Evolutionary conservation across 1,140 invertebrate genomes (phyloP).

Genomic region (Heliconius himera): DNA sequence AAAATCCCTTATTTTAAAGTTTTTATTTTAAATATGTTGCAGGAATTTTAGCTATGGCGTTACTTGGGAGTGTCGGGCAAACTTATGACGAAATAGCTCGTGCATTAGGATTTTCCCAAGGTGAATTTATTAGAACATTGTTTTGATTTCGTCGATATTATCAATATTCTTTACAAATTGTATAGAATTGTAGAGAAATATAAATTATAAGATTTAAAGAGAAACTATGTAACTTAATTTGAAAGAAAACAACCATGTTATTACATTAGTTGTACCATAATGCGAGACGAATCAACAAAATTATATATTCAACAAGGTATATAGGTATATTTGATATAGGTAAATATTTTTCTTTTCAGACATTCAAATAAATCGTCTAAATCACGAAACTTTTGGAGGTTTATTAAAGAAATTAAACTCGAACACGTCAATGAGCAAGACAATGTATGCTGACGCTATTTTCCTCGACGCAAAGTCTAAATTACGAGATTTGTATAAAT

Average conservation of each 20-base stretch:
- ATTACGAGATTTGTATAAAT: conserved; percentile 80
- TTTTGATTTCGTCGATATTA: not conserved
- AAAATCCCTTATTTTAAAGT: no score
- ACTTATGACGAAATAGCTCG: conserved; percentile 86
- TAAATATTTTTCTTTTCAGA: conserved; percentile 55
- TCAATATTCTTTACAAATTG: not conserved
- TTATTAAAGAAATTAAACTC: conserved; percentile 71
- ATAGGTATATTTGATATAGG: no score
- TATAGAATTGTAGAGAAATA: no score
- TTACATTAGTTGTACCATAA: not conserved
- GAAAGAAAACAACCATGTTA: not conserved
- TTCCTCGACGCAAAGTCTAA: conserved; percentile 82
- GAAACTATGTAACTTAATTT: not conserved
- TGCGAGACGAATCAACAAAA: not conserved
- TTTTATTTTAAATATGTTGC: conserved; percentile 33
- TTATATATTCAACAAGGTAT: not conserved
- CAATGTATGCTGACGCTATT: conserved; percentile 81
- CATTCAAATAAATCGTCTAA: conserved; percentile 81
- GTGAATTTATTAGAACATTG: conserved; percentile 50
- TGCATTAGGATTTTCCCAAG: conserved; percentile 83
- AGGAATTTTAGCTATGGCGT: conserved; percentile 85
- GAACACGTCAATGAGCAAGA: conserved; percentile 55
- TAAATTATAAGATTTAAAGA: no score
- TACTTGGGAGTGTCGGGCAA: conserved; percentile 85
- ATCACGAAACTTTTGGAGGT: conserved; percentile 83